phyloP scores from a whole-genome alignment of 35 echinoderm and acorn worm species.

The Anneissia japonica region DNA sequence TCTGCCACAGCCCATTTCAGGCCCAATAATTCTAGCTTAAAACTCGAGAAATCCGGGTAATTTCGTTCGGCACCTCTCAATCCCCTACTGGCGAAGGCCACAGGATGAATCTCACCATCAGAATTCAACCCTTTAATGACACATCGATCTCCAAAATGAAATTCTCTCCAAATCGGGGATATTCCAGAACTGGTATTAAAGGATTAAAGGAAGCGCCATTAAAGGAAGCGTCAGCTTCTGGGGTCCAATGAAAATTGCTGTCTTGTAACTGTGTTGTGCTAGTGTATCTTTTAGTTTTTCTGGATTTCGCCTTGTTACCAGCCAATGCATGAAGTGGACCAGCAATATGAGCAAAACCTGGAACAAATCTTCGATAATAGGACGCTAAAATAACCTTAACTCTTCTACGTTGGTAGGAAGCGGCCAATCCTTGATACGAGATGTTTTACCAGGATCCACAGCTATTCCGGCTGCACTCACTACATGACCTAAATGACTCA shows the following conservation, averaged over 20 bases:
- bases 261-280: too few species aligned
- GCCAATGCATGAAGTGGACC: background rate
- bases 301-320: too few species aligned
- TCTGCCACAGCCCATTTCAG: constrained; percentile 60
- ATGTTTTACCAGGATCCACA: constrained; percentile 11
- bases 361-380: constrained; percentile 18
- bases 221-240: too few species aligned
- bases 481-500: constrained; percentile 13
- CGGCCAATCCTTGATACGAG: background rate
- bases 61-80: constrained; percentile 27
- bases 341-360: background rate
- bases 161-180: too few species aligned
- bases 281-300: too few species aligned
- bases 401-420: background rate
- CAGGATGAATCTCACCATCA: constrained; percentile 15
- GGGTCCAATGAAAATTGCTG: too few species aligned
- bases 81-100: constrained; percentile 49
- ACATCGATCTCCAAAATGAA: too few species aligned
- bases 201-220: too few species aligned
- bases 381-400: constrained; percentile 18
- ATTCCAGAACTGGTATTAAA: too few species aligned
- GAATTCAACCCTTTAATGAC: too few species aligned
- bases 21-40: constrained; percentile 53
- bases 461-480: background rate
- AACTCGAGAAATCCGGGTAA: constrained; percentile 5